Percentiles rank a stretch among this genome's conserved stretches.
phyloP scores from a whole-genome alignment of 2,888 invertebrate genomes.

The Leucophora obtusa region DNA sequence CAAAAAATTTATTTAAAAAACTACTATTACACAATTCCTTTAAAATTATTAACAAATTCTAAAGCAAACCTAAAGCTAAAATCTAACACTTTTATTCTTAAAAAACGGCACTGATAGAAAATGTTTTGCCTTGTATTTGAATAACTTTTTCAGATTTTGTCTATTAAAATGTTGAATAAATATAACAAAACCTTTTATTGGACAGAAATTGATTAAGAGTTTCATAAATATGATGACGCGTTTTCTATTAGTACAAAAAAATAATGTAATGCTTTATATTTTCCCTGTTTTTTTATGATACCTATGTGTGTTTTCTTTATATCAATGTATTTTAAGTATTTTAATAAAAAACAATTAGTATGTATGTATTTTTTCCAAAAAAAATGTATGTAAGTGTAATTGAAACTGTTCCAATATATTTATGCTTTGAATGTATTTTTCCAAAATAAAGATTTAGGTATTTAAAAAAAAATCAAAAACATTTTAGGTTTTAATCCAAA shows the following conservation, averaged over 20 bases:
- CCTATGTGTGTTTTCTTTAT: conserved; percentile 59
- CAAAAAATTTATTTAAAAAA: conserved; percentile 5
- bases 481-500: conserved; percentile 18
- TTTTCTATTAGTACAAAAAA: conserved; percentile 9
- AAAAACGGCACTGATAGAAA: neutral
- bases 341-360: conserved; percentile 42
- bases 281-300: conserved; percentile 54
- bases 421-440: conserved; percentile 62
- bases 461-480: conserved; percentile 18
- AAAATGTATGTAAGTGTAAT: conserved; percentile 60
- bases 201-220: too few species aligned
- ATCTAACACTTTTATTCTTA: neutral
- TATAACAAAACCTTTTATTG: too few species aligned
- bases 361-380: conserved; percentile 50
- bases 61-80: conserved; percentile 30
- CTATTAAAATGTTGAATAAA: neutral
- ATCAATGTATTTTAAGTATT: conserved; percentile 64
- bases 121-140: too few species aligned
- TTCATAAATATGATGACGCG: too few species aligned
- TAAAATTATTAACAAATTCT: neutral
- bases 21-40: conserved; percentile 29
- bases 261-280: conserved; percentile 58
- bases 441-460: conserved; percentile 48
- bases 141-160: too few species aligned
- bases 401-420: conserved; percentile 30